These are phyloP conservation scores for Tachystola acroxantha DNA, from an alignment of 2,888 invertebrate genomes.

Conservation along the genomic window DNA sequence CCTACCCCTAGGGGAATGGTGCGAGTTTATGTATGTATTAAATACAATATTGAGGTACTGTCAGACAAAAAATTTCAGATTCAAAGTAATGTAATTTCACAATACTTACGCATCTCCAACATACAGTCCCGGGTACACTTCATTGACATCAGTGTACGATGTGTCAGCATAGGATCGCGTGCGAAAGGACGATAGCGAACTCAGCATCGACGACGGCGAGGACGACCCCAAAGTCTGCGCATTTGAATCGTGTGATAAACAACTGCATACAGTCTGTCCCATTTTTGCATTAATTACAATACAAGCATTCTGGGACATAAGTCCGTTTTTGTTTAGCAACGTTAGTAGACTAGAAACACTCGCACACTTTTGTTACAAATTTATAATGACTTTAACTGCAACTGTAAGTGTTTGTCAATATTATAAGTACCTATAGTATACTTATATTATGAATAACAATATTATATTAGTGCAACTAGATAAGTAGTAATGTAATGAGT, in stretches of 20 bases:
- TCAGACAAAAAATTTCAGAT: no score
- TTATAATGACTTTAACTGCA: not conserved
- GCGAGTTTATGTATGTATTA: no score
- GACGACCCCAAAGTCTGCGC: slow-evolving; percentile 60
- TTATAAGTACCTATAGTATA: no score
- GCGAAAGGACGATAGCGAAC: slow-evolving; percentile 55
- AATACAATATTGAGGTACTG: no score
- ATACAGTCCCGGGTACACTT: slow-evolving; percentile 85
- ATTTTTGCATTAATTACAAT: slow-evolving; percentile 19
- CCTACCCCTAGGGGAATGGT: no score
- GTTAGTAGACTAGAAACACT: not conserved
- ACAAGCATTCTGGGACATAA: not conserved
- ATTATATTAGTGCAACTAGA: no score
- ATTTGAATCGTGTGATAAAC: slow-evolving; percentile 28
- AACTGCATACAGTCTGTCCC: slow-evolving; percentile 40
- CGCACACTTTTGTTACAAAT: not conserved
- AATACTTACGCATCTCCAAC: slow-evolving; percentile 85
- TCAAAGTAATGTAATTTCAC: no score
- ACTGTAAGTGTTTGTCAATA: no score
- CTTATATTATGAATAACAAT: no score
- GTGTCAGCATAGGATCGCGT: slow-evolving; percentile 50
- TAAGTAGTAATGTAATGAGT: no score
- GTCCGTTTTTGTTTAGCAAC: not conserved
- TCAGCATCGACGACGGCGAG: slow-evolving; percentile 52
- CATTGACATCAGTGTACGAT: slow-evolving; percentile 82